A percentile compares a stretch with the other conserved stretches of the same genome.
These are phyloP conservation scores for Dolichomitus sp. DNA, from an alignment of 2,888 invertebrate genomes.

Conservation along the genomic window DNA sequence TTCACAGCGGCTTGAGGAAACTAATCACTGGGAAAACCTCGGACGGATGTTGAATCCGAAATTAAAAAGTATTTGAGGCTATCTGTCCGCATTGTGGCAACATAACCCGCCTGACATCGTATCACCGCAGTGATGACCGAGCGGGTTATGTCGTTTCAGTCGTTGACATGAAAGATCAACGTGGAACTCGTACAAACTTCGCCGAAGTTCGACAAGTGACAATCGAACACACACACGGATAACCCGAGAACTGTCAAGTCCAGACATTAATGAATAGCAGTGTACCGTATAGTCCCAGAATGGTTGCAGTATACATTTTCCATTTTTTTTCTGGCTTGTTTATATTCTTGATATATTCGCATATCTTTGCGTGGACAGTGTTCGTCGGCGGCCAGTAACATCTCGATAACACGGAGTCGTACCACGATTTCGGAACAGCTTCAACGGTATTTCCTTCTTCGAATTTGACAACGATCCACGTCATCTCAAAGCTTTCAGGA, in stretches of 20 bases:
- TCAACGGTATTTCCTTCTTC: constrained; percentile 8
- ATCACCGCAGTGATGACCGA: constrained; percentile 1
- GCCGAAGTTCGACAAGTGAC: constrained; percentile 5
- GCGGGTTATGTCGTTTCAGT: constrained; percentile 4
- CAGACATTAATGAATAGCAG: background rate
- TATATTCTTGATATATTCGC: constrained; percentile 15
- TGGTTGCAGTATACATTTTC: constrained; percentile 6
- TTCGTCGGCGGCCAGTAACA: constrained; percentile 12
- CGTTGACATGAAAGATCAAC: background rate
- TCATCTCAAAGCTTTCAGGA: background rate
- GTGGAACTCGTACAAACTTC: background rate
- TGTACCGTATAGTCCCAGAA: constrained; percentile 15
- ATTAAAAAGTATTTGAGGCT: too few relatives aligned
- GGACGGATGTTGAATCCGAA: too few relatives aligned
- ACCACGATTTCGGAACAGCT: constrained; percentile 14
- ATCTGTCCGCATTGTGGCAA: too few relatives aligned
- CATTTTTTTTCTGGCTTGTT: constrained; percentile 2
- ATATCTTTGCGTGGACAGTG: constrained; percentile 10
- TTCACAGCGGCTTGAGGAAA: too few relatives aligned
- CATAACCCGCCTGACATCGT: background rate
- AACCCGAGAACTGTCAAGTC: background rate
- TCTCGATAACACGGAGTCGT: background rate
- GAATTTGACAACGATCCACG: constrained; percentile 24
- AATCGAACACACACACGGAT: constrained; percentile 1
- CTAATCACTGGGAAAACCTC: too few relatives aligned